Percentiles rank a stretch among this genome's conserved stretches.
These are phyloP conservation scores for Chaenogobius annularis DNA, from an alignment of 2,113 vertebrate species.

Conservation along the genomic window DNA sequence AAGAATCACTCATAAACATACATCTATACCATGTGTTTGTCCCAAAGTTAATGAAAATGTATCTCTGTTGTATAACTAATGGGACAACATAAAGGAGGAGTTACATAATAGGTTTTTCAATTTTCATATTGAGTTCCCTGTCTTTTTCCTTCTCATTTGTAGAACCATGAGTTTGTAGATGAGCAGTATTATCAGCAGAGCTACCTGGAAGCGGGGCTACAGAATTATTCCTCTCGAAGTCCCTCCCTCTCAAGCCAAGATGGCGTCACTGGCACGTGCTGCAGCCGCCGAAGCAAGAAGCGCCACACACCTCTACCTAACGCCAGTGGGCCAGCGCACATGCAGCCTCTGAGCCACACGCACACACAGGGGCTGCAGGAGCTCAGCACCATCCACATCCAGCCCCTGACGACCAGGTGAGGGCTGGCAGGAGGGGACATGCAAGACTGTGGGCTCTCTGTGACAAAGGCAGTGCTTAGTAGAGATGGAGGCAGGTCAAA, in stretches of 20 bases:
- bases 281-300: constrained; percentile 90
- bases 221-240: constrained; percentile 89
- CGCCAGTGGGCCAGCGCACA: constrained; percentile 82
- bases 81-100: background rate
- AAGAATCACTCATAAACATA: constrained; percentile 1
- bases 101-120: background rate
- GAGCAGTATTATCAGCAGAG: constrained; percentile 97
- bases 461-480: no score
- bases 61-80: background rate
- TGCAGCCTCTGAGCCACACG: constrained; percentile 84
- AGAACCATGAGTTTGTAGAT: constrained; percentile 99
- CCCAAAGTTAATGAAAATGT: constrained; percentile 14
- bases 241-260: constrained; percentile 89
- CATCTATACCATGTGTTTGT: background rate
- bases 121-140: background rate
- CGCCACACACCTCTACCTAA: constrained; percentile 86
- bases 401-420: constrained; percentile 91
- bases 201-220: constrained; percentile 91
- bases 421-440: background rate
- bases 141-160: background rate
- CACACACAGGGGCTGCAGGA: constrained; percentile 92
- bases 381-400: constrained; percentile 98
- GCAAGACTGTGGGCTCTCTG: no score
- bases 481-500: no score
- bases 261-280: constrained; percentile 88